Conservation (phyloP, 2,113 vertebrate species). For the Triplophysa dalaica region DNA sequence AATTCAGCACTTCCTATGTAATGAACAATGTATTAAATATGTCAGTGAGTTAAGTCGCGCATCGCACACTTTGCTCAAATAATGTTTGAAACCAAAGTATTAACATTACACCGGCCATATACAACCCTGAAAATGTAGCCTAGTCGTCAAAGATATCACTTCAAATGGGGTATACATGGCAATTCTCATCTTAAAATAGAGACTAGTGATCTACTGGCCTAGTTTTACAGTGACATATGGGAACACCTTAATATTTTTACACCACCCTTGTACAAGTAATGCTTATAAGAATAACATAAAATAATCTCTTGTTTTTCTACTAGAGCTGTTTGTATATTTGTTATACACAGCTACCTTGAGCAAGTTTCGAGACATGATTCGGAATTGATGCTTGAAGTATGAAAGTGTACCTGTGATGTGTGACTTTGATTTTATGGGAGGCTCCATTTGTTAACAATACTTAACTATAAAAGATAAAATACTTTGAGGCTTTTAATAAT, state of each 20-base stretch:
- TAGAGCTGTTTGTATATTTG: no score
- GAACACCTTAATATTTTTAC: background rate
- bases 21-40: background rate
- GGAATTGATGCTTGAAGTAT: no score
- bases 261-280: background rate
- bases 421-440: no score
- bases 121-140: background rate
- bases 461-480: no score
- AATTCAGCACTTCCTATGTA: background rate
- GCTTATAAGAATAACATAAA: background rate
- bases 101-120: background rate
- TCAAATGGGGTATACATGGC: background rate
- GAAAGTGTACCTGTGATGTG: no score
- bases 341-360: no score
- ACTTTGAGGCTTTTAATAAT: no score
- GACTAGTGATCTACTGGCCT: constrained; percentile 38
- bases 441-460: no score
- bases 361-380: no score
- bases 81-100: background rate
- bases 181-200: constrained; percentile 14
- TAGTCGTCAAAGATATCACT: background rate
- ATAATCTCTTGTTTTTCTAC: background rate
- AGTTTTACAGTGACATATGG: constrained; percentile 20
- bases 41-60: background rate
- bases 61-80: background rate